Evolutionary conservation across 2,888 invertebrate species (phyloP), one percentile per base, ranked within the genome.

Genomic region (Phoenoteleia sp.): DNA sequence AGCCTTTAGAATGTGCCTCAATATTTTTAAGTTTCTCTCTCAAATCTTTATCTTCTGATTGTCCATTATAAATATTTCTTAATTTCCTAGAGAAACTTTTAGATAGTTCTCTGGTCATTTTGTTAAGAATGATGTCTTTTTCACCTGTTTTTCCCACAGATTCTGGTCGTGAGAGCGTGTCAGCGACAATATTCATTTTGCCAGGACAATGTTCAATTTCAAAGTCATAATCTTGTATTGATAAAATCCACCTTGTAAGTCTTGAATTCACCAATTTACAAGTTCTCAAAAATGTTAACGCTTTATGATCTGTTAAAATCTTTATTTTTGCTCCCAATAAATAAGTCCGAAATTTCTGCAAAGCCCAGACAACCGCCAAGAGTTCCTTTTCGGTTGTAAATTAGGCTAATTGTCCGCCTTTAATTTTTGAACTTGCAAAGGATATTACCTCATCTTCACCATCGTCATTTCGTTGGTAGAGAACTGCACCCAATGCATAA

Each of bases 251-350:
- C 5, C 92, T 52, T 1, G 86, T 88, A 0, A 92, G 27, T 11
- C 91, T 69, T 3, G 86, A 76, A 36, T 80, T 87, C 3, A 87
- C 54, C 3, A 92, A 52, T 42, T 87, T 83, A 60, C 91, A 91
- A 0, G 69, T 81, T 33, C 79, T 74, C 19, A 92, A 21, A 60
- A 91, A 92, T 0, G 84, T 87, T 0, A 92, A 49, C 0, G 89
- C 85, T 39, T 88, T 87, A 64, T 91, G 90, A 47, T 92, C 91
- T 0, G 89, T 90, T n/a, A 82, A 29, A 17, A 33, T 33, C 75
- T 5, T 27, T 27, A 27, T 27, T 27, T 27, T 15, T 0, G 66
- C 58, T 0, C 90, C 89, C 13, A 86, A 23, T 17, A 79, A 2
- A 23, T 58, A 80, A 9, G 79, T 52, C 3, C 66, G 45, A 23